A percentile compares a stretch with the other conserved stretches of the same genome.
Evolutionary conservation across 2,797 vertebrate species (phyloP).

Genomic region (Scarus forsteni): DNA sequence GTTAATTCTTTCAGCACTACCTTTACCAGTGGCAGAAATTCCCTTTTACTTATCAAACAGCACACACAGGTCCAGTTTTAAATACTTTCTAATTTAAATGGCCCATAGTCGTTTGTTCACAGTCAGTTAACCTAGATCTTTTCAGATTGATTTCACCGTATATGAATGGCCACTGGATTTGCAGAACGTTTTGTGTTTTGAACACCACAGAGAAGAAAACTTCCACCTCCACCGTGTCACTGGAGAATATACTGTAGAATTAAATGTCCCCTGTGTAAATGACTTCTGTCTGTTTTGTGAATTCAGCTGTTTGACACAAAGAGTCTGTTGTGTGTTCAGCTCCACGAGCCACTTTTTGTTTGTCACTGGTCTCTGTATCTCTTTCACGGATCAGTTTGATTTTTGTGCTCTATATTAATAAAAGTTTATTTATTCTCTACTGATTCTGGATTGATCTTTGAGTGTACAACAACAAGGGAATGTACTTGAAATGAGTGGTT

Average conservation of each 20-base stretch:
- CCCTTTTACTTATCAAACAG: too few species aligned
- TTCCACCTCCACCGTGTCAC: conserved; percentile 2
- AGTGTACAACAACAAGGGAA: background rate
- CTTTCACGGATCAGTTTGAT: conserved; percentile 49
- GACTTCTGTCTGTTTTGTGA: conserved; percentile 29
- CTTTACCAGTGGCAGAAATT: too few species aligned
- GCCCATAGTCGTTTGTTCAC: background rate
- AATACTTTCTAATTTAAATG: conserved; percentile 27
- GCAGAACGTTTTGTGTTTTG: conserved; percentile 18
- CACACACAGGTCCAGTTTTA: conserved; percentile 3
- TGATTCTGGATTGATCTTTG: conserved; percentile 33
- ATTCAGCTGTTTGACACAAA: conserved; percentile 26
- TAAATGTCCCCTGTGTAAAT: conserved; percentile 19
- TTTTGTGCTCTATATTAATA: conserved; percentile 65
- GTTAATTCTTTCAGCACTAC: too few species aligned
- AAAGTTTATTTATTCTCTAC: conserved; percentile 68
- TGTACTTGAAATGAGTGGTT: background rate
- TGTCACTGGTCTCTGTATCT: conserved; percentile 36
- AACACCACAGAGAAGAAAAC: conserved; percentile 19
- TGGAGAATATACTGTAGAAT: conserved; percentile 52
- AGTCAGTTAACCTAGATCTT: background rate
- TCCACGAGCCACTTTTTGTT: conserved; percentile 43
- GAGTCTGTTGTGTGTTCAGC: conserved; percentile 35
- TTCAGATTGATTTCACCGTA: conserved; percentile 22
- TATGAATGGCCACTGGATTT: conserved; percentile 4